These are phyloP conservation scores for Spodoptera picta DNA, from an alignment of 2,888 invertebrate genomes.

Conservation along the genomic window DNA sequence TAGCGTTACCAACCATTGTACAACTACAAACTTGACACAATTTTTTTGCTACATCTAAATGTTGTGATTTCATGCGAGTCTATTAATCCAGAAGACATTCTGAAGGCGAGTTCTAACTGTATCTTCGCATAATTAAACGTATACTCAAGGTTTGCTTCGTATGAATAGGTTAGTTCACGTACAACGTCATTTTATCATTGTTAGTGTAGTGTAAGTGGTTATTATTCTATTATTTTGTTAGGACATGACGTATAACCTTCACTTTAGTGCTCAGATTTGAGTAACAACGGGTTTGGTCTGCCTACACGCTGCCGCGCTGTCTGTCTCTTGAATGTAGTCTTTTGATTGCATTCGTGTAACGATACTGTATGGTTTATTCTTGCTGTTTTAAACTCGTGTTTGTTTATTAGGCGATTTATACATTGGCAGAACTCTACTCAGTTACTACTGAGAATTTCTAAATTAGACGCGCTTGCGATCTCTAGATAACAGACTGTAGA, in stretches of 20 bases:
- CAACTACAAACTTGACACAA: conserved; percentile 35
- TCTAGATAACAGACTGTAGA: too few relatives aligned
- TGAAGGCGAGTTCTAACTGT: conserved; percentile 39
- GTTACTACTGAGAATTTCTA: too few relatives aligned
- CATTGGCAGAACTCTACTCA: too few relatives aligned
- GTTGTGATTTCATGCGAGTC: conserved; percentile 6
- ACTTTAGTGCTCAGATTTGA: conserved; percentile 31
- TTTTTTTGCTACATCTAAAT: conserved; percentile 15
- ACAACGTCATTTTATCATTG: conserved; percentile 45
- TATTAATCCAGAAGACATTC: conserved; percentile 22
- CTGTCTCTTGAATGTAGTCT: neutral
- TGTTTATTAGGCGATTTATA: too few relatives aligned
- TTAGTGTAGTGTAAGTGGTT: conserved; percentile 18
- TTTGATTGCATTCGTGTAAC: conserved; percentile 6
- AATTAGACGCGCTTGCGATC: too few relatives aligned
- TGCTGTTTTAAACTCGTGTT: too few relatives aligned
- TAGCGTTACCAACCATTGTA: conserved; percentile 15
- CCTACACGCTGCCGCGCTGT: conserved; percentile 27
- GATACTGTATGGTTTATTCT: too few relatives aligned
- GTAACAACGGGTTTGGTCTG: conserved; percentile 32
- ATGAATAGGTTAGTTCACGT: conserved; percentile 35
- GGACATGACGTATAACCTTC: conserved; percentile 40
- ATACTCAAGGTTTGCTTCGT: conserved; percentile 31
- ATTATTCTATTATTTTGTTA: conserved; percentile 26
- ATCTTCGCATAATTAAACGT: conserved; percentile 13